phyloP scores from a whole-genome alignment of 1,140 invertebrate genomes.

The Diorhabda sublineata region DNA sequence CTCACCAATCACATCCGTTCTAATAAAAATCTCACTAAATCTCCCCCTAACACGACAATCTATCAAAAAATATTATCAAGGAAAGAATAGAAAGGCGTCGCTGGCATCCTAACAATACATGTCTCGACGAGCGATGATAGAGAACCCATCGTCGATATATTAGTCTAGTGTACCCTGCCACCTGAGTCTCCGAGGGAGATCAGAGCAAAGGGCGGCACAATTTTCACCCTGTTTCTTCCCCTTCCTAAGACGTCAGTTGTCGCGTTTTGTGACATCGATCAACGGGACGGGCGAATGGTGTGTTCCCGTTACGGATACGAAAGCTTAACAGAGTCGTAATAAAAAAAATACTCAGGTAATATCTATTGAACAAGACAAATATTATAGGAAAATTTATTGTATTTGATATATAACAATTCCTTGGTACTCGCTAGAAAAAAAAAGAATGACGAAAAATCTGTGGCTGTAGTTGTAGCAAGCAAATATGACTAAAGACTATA shows the following conservation, averaged over 20 bases:
- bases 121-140: neutral
- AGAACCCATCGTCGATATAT: conserved; percentile 9
- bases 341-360: neutral
- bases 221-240: neutral
- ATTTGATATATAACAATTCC: no score
- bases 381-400: no score
- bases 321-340: neutral
- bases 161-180: conserved; percentile 10
- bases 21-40: conserved; percentile 3
- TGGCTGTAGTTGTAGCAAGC: no score
- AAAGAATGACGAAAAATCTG: no score
- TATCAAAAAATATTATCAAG: neutral
- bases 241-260: neutral
- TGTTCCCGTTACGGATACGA: neutral
- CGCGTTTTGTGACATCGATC: conserved; percentile 12
- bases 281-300: conserved; percentile 4
- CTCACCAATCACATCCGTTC: conserved; percentile 1
- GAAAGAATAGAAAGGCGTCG: neutral
- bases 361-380: no score
- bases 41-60: neutral
- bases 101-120: neutral
- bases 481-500: no score
- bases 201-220: conserved; percentile 3
- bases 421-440: no score
- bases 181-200: conserved; percentile 4